phyloP scores from a whole-genome alignment of 2,888 invertebrate genomes.

The Hydroisotoma schaefferi region DNA sequence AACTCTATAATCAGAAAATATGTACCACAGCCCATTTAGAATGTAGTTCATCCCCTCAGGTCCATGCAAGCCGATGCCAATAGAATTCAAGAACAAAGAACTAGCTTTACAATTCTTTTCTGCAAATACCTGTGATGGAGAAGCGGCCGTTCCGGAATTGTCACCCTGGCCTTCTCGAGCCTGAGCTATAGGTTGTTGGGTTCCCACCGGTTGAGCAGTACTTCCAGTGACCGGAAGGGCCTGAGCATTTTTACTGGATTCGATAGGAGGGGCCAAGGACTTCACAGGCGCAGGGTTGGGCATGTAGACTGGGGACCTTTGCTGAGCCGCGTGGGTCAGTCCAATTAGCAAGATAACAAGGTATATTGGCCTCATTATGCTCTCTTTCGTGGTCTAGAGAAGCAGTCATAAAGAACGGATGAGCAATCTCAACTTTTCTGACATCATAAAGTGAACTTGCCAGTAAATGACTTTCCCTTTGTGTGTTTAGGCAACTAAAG shows the following conservation, averaged over 20 bases:
- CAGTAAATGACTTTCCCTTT: no score
- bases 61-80: not conserved
- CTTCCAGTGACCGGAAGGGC: not conserved
- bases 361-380: slow-evolving; percentile 25
- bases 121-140: slow-evolving; percentile 26
- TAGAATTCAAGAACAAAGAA: not conserved
- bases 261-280: slow-evolving; percentile 5
- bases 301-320: slow-evolving; percentile 35
- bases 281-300: slow-evolving; percentile 24
- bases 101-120: not conserved
- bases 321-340: slow-evolving; percentile 28
- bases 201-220: slow-evolving; percentile 18
- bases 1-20: slow-evolving; percentile 28
- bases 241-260: slow-evolving; percentile 14
- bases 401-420: not conserved
- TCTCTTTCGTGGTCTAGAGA: not conserved
- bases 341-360: slow-evolving; percentile 27
- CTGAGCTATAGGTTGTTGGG: slow-evolving; percentile 18
- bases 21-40: not conserved
- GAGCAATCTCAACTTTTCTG: not conserved
- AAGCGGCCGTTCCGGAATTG: not conserved
- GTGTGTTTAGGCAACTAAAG: no score
- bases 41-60: no score
- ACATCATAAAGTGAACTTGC: not conserved
- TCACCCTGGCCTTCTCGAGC: slow-evolving; percentile 23